Evolutionary conservation across 2,888 invertebrate species (phyloP), one percentile per base, ranked within the genome.

Genomic region (Bellardia pandia): DNA sequence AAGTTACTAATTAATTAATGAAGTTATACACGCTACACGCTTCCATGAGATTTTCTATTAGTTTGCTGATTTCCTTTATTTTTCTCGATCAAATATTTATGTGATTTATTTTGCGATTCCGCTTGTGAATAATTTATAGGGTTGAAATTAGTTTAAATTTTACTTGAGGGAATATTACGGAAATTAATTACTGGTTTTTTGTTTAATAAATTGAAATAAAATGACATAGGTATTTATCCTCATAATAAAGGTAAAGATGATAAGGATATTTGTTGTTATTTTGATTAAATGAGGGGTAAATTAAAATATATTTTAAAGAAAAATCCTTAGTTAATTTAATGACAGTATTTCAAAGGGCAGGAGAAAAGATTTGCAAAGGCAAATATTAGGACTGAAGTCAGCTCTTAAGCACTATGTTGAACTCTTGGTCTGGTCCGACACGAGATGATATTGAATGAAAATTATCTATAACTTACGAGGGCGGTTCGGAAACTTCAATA

Each of bases 1-100:
- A 87, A 85, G 69, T 78, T 74, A 37, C 69, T 82, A 78, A 87
- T 87, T 87, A 87, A 87, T 87, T 78, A 87, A 87, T 85, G 85
- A 87, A 85, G 78, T 85, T 85, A 53, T n/a, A 45, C 11, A 66
- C 79, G 66, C 42, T 56, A 76, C 23, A 71, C 45, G 33, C 53
- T 62, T 14, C 40, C 45, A 64, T 62, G 40, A 48, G 42, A 62
- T 51, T 56, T 72, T 30, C 42, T 16, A 77, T 16, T 56, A 51
- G 30, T 48, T 69, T 53, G 16, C 13, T 8, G 53, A 33, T 40
- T 16, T 77, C 77, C 53, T 5, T 48, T 1, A 40, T 16, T 42
- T 40, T 51, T 3, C 42, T 16, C 45, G 56, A 69, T 78, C 64
- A 77, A 77, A 81, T 23, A 81, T 82, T 53, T 56, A 51, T 45